Percentiles rank a stretch among this genome's conserved stretches.
Conservation (phyloP, 1,140 invertebrate species). For the Drosophila pseudoobscura region DNA sequence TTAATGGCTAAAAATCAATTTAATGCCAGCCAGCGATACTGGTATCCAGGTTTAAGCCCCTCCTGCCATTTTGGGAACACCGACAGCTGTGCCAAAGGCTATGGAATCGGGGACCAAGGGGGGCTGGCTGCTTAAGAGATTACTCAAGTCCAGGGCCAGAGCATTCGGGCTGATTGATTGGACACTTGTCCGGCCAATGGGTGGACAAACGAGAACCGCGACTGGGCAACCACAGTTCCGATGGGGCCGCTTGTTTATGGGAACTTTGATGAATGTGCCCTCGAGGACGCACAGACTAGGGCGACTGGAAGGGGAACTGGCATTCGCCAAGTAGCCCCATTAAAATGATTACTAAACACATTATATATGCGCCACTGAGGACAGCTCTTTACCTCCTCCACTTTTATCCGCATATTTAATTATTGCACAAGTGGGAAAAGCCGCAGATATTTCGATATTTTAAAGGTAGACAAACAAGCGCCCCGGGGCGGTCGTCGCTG, state of each 20-base stretch:
- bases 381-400: neutral
- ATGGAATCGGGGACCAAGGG: neutral
- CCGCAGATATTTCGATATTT: slow-evolving; percentile 25
- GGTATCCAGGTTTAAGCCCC: too few relatives aligned
- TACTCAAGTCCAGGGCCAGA: slow-evolving; percentile 13
- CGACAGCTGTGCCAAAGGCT: slow-evolving; percentile 26
- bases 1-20: slow-evolving; percentile 73
- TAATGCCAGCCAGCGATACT: slow-evolving; percentile 30
- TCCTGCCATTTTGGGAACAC: slow-evolving; percentile 12
- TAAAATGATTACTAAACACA: too few relatives aligned
- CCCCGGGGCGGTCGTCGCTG: slow-evolving; percentile 9
- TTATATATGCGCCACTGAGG: too few relatives aligned
- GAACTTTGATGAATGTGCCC: too few relatives aligned
- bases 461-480: slow-evolving; percentile 27
- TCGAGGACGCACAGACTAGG: too few relatives aligned
- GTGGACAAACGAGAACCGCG: slow-evolving; percentile 10
- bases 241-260: too few relatives aligned
- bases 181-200: slow-evolving; percentile 11
- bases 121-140: slow-evolving; percentile 10
- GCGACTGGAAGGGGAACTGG: too few relatives aligned
- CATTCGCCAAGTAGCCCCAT: too few relatives aligned
- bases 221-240: neutral
- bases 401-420: slow-evolving; percentile 29
- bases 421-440: slow-evolving; percentile 49
- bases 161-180: slow-evolving; percentile 41